Percentiles rank a stretch among this genome's conserved stretches.
Evolutionary conservation across 2,113 vertebrate species (phyloP).

Genomic region (Herpetotheres cachinnans): DNA sequence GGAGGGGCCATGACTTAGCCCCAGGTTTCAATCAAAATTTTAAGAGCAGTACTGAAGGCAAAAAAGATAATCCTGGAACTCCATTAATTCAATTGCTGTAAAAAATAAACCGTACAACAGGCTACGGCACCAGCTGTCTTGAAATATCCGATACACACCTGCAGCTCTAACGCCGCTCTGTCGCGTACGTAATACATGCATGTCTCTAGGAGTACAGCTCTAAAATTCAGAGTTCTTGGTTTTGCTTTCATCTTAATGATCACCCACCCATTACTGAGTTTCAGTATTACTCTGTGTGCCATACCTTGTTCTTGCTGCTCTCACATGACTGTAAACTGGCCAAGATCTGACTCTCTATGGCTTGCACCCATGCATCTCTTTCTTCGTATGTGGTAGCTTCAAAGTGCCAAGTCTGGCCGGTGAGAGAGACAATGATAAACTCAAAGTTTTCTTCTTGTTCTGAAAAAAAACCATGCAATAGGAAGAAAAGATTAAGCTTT

Average conservation of each 20-base stretch:
- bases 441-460: conserved; percentile 98
- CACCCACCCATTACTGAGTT: neutral
- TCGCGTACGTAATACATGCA: neutral
- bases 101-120: neutral
- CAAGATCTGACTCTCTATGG: conserved; percentile 96
- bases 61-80: neutral
- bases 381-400: conserved; percentile 95
- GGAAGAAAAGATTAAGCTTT: neutral
- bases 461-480: conserved; percentile 54
- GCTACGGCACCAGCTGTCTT: neutral
- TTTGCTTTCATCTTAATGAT: neutral
- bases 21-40: neutral
- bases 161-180: neutral
- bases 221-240: neutral
- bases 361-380: conserved; percentile 94
- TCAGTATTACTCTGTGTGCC: neutral
- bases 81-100: neutral
- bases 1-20: neutral
- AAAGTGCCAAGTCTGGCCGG: conserved; percentile 96
- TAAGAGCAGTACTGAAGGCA: neutral
- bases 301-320: conserved; percentile 98
- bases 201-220: fast-evolving
- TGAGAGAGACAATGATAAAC: conserved; percentile 96
- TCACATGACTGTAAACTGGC: conserved; percentile 96
- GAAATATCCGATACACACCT: neutral